Conservation (phyloP, 2,113 vertebrate genomes). For the Gasterosteus aculeatus region DNA sequence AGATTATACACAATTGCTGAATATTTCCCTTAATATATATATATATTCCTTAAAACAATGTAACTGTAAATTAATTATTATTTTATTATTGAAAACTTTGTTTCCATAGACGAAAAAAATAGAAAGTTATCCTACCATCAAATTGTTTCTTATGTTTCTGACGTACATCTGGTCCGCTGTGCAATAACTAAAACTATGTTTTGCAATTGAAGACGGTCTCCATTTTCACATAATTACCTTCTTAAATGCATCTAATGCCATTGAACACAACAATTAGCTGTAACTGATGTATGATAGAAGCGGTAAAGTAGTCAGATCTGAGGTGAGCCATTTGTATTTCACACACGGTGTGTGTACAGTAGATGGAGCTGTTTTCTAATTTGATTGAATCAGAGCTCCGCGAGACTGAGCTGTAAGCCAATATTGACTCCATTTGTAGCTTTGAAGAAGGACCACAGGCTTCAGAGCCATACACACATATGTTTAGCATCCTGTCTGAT, state of each 20-base stretch:
- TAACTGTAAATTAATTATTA: not conserved
- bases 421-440: not conserved
- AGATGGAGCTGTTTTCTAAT: conserved; percentile 37
- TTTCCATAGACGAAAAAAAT: too few relatives aligned
- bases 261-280: not conserved
- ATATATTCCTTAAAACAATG: too few relatives aligned
- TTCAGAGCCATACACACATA: not conserved
- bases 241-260: not conserved
- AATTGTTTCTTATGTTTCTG: not conserved
- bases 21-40: not conserved
- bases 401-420: not conserved
- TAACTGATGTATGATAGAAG: not conserved
- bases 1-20: not conserved
- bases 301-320: not conserved
- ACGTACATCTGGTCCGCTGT: not conserved
- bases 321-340: not conserved
- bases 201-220: not conserved
- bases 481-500: not conserved
- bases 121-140: not conserved
- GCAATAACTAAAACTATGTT: not conserved
- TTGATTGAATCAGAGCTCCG: not conserved
- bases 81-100: not conserved
- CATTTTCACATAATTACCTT: not conserved
- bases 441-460: not conserved
- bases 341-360: conserved; percentile 2